Conservation (phyloP, 2,888 invertebrate species). For the Halictus quadricinctus region DNA sequence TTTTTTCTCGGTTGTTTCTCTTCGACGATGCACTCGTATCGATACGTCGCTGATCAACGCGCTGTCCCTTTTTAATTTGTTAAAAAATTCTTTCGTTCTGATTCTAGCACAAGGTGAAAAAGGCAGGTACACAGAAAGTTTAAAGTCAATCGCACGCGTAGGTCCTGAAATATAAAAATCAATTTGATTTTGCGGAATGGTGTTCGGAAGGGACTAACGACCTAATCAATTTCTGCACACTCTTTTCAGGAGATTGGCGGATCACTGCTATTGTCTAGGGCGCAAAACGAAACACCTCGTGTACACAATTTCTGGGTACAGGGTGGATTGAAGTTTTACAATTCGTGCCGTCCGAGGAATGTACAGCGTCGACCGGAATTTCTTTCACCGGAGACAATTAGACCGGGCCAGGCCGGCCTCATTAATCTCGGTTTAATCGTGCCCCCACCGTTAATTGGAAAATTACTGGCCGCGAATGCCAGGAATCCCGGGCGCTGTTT, state of each 20-base stretch:
- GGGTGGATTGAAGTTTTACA: not conserved
- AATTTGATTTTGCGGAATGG: too few species aligned
- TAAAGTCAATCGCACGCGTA: too few species aligned
- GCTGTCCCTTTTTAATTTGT: not conserved
- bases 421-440: conserved; percentile 48
- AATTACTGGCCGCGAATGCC: conserved; percentile 35
- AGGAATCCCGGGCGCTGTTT: conserved; percentile 2
- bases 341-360: not conserved
- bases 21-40: not conserved
- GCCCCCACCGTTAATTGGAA: conserved; percentile 43
- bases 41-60: not conserved
- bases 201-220: too few species aligned
- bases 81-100: too few species aligned
- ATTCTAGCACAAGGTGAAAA: too few species aligned
- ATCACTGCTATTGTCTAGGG: too few species aligned
- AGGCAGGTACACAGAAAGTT: too few species aligned
- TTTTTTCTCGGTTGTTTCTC: not conserved
- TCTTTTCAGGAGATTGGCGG: too few species aligned
- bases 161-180: too few species aligned
- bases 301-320: too few species aligned
- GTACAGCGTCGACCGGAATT: not conserved
- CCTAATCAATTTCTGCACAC: too few species aligned
- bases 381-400: not conserved
- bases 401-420: not conserved
- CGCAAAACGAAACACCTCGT: too few species aligned